A percentile compares a stretch with the other conserved stretches of the same genome.
These are phyloP conservation scores for Alcedo atthis DNA, from an alignment of 2,797 vertebrate genomes.

Conservation along the genomic window DNA sequence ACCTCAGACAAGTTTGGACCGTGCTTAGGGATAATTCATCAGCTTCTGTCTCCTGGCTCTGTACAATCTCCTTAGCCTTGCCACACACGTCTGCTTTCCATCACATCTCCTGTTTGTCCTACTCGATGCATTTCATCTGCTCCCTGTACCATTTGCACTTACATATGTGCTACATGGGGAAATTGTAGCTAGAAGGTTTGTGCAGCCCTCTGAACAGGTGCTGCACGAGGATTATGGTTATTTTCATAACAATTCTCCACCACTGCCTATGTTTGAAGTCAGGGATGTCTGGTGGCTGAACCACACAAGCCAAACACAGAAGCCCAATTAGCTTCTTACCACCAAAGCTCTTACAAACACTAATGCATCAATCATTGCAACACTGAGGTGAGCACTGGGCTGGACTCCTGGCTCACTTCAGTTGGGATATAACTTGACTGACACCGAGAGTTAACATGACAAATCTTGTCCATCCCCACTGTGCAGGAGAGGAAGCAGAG, in stretches of 20 bases:
- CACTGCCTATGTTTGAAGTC: slow-evolving; percentile 22
- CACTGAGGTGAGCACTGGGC: not conserved
- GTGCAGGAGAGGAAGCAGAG: not conserved
- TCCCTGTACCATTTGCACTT: not conserved
- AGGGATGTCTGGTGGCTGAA: slow-evolving; percentile 44
- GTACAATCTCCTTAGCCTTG: not conserved
- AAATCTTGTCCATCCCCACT: not conserved
- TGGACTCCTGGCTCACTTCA: not conserved
- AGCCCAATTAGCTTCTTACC: slow-evolving; percentile 56
- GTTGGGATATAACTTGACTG: not conserved
- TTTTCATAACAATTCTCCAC: slow-evolving; percentile 41
- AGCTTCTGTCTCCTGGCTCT: not conserved
- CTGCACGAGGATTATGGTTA: slow-evolving; percentile 23
- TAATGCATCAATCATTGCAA: slow-evolving; percentile 55
- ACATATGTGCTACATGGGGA: not conserved
- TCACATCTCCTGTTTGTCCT: slow-evolving; percentile 24
- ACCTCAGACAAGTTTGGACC: not conserved
- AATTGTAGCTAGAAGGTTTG: not conserved
- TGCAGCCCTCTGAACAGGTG: not conserved
- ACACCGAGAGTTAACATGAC: not conserved
- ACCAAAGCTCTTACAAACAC: slow-evolving; percentile 54
- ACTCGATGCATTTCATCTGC: not conserved
- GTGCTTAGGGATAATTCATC: not conserved
- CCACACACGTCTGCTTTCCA: not conserved
- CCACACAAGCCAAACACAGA: slow-evolving; percentile 55